Base-by-base conservation (phyloP, 2,113 vertebrate genomes). In the Atherinomorus stipes region DNA sequence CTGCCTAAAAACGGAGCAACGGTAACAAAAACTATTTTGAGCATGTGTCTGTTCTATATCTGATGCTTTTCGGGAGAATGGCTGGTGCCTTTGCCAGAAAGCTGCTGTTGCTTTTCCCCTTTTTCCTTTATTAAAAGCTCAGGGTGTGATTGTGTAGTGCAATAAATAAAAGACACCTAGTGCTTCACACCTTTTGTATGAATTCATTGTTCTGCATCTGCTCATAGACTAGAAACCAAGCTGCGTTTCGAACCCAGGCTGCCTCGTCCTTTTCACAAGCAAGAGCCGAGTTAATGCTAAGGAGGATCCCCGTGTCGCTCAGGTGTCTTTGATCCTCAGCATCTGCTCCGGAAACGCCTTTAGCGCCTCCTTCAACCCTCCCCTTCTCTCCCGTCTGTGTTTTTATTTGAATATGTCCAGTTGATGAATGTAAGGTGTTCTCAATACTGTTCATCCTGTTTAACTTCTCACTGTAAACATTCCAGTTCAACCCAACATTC, bases 391-490 rank as follows among this genome's bases (percentile, higher is more conserved):
- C 28, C 6, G n/a, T n/a, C n/a, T 59, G 7, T 52, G 18, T 50
- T 58, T 79, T 73, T 40, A 16, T 83, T 76, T 76, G 7, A 49
- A 82, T 76, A 80, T 69, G 78, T 88, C 85, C 75, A 81, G 80
- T 69, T 76, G 84, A 73, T 87, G 76, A 89, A 84, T 90, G 76
- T 83, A 82, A 87, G 71, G 47, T 91, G 74, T 91, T 84, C 85
- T 86, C 74, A 78, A 92, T 93, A 93, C 91, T 93, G 91, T 91
- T 90, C 81, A 88, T 85, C 74, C 74, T 85, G 82, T 90, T 80
- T 78, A 72, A 85, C 73, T 85, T 79, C 76, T 83, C 89, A 92
- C 91, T 92, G 91, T 93, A 93, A 92, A 89, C 87, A 87, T 88
- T 88, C 77, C 84, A 88, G 71, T 78, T 74, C 63, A 66, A 67